Conservation (phyloP, 2,113 vertebrate genomes). For the Carassius gibelio region DNA sequence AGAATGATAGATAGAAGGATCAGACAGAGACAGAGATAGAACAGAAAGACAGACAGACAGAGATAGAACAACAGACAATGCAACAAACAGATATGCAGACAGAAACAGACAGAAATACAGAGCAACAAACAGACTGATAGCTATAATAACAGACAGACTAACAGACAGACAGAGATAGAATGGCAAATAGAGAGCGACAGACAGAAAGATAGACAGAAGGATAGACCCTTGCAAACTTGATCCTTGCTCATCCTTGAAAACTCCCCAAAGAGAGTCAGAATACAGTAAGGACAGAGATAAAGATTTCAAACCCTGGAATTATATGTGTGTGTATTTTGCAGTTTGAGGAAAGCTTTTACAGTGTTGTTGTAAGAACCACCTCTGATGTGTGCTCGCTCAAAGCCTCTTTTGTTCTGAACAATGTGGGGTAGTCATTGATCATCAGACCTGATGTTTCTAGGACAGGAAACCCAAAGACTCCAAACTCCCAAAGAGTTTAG, state of each 20-base stretch:
- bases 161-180: not conserved
- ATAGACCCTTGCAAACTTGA: no score
- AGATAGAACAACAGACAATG: not conserved
- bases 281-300: slow-evolving; percentile 24
- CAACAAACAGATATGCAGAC: not conserved
- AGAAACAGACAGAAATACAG: no score
- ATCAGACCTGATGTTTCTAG: slow-evolving; percentile 43
- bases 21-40: no score
- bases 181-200: not conserved
- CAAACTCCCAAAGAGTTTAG: slow-evolving; percentile 23
- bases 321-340: slow-evolving; percentile 12
- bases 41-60: not conserved
- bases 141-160: not conserved
- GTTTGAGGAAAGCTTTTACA: slow-evolving; percentile 32
- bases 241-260: slow-evolving; percentile 13
- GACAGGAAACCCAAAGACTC: slow-evolving; percentile 41
- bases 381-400: slow-evolving; percentile 50
- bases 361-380: slow-evolving; percentile 14
- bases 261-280: slow-evolving; percentile 8
- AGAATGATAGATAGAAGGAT: not conserved
- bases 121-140: no score
- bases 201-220: not conserved
- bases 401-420: slow-evolving; percentile 45
- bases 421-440: slow-evolving; percentile 26
- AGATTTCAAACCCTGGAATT: slow-evolving; percentile 39